These are phyloP conservation scores for Gortyna flavago DNA, from an alignment of 2,888 invertebrate genomes.

Conservation along the genomic window DNA sequence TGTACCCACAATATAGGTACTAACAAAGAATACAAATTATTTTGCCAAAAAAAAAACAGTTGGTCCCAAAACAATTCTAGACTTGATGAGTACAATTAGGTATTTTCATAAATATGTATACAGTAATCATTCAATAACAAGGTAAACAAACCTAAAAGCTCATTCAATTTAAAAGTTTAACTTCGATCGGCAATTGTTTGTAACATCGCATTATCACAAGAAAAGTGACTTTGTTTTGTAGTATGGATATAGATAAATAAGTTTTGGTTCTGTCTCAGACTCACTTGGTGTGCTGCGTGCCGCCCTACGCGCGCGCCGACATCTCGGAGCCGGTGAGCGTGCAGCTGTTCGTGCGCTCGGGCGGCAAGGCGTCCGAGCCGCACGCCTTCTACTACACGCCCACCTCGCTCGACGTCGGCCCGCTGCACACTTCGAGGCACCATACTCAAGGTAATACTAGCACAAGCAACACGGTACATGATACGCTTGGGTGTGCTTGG, in stretches of 20 bases:
- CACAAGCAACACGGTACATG: conserved; percentile 73
- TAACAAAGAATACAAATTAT: too few relatives aligned
- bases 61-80: too few relatives aligned
- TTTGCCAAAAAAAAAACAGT: too few relatives aligned
- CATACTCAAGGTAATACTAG: conserved; percentile 65
- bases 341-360: conserved; percentile 94
- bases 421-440: conserved; percentile 79
- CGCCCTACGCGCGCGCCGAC: conserved; percentile 93
- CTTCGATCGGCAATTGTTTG: too few relatives aligned
- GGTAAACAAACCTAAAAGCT: too few relatives aligned
- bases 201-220: too few relatives aligned
- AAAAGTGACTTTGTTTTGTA: too few relatives aligned
- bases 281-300: conserved; percentile 96
- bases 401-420: conserved; percentile 76
- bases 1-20: too few relatives aligned
- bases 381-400: conserved; percentile 96
- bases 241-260: background rate
- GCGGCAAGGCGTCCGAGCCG: conserved; percentile 96
- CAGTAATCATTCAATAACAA: too few relatives aligned
- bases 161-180: too few relatives aligned
- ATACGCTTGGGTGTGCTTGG: conserved; percentile 62
- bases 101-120: too few relatives aligned
- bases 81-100: too few relatives aligned
- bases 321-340: conserved; percentile 93
- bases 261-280: conserved; percentile 89